Conservation (phyloP, 2,797 vertebrate species). For the Pipistrellus pygmaeus region DNA sequence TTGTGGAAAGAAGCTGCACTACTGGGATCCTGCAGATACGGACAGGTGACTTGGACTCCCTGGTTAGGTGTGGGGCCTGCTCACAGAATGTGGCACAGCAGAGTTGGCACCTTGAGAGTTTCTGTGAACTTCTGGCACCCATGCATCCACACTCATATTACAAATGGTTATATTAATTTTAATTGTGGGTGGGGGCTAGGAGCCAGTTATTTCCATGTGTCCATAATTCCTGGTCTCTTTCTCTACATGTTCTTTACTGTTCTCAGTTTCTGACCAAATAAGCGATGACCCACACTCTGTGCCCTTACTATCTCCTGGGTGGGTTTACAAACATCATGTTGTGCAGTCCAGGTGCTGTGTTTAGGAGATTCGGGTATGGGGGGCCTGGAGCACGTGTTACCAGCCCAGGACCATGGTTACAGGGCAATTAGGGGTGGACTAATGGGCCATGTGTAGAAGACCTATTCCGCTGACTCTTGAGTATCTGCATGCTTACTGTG, state of each 20-base stretch:
- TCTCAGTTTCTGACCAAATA: background rate
- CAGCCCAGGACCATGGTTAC: background rate
- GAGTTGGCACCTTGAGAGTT: background rate
- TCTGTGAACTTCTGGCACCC: background rate
- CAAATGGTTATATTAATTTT: background rate
- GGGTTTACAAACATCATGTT: background rate
- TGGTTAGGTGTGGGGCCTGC: background rate
- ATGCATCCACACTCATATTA: background rate
- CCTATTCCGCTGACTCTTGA: background rate
- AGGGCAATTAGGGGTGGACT: background rate
- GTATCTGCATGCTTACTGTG: background rate
- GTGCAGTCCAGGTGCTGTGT: too few relatives aligned
- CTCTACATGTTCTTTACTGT: background rate
- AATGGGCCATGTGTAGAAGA: background rate
- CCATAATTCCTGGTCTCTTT: background rate
- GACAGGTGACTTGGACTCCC: too few relatives aligned
- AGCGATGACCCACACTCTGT: background rate
- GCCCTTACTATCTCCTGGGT: background rate
- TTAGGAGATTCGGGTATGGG: background rate
- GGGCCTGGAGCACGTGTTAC: background rate
- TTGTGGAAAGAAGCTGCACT: background rate
- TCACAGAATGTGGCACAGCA: background rate
- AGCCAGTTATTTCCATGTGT: background rate
- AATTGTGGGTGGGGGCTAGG: background rate
- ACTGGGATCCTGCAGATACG: rapidly evolving